Conservation (phyloP, 1,140 invertebrate species). For the Bacillus rossius region DNA sequence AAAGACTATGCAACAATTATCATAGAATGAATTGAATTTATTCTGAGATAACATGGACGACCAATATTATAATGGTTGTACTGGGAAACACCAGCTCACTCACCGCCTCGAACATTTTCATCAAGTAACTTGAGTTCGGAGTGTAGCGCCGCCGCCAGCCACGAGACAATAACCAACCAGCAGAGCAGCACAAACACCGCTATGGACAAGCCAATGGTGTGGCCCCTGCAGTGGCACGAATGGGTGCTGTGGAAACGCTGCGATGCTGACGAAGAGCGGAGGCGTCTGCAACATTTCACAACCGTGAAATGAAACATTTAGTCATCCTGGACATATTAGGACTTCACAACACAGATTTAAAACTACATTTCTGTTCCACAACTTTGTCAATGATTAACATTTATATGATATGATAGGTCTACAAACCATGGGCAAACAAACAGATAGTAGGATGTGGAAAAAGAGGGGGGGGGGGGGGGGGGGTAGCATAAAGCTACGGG, state of each 20-base stretch:
- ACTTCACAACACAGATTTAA: background rate
- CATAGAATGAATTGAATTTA: too few relatives aligned
- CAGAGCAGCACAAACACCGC: conserved; percentile 37
- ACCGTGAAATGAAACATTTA: too few relatives aligned
- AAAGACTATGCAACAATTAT: too few relatives aligned
- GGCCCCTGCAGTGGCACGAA: conserved; percentile 29
- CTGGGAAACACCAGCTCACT: background rate
- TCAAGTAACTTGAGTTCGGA: conserved; percentile 44
- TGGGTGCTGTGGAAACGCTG: background rate
- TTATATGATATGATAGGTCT: background rate
- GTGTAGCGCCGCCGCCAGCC: conserved; percentile 45
- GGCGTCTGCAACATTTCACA: conserved; percentile 8
- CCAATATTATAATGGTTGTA: too few relatives aligned
- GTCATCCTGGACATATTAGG: too few relatives aligned
- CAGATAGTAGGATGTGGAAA: too few relatives aligned
- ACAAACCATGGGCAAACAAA: too few relatives aligned
- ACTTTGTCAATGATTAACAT: background rate
- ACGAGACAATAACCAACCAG: conserved; percentile 44
- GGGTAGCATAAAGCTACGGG: too few relatives aligned
- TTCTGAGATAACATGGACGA: too few relatives aligned
- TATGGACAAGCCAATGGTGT: conserved; percentile 37
- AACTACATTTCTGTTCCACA: background rate
- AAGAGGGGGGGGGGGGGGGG: too few relatives aligned
- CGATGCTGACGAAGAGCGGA: background rate
- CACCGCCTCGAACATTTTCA: conserved; percentile 44